Evolutionary conservation across 2,113 vertebrate genomes (phyloP), one percentile per base, ranked within the genome.

Genomic region (Daphoenositta chrysoptera): DNA sequence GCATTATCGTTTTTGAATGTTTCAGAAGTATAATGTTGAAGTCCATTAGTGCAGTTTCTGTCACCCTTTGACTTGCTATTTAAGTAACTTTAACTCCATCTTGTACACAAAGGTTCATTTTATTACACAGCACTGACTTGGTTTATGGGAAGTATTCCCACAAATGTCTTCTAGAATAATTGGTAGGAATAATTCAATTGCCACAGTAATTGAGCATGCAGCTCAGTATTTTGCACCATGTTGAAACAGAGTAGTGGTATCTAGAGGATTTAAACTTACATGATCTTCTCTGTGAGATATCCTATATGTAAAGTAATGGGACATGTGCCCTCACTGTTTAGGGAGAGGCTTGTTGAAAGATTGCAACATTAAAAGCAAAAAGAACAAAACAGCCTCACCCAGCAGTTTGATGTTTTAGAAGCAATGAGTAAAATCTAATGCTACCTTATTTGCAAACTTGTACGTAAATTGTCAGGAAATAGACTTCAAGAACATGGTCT

Each of bases 371-470:
- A 51, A 75, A 68, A 33, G 27, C 11, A 71, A 64, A 66, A 10
- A 0, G 8, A 80, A 6, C 27, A 33, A 40, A 82, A 63, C 0
- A 0, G 14, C 24, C 35, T 90, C 6, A 24, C 1, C 3, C 27
- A 60, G 51, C 24, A 71, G 21, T 24, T 90, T 24, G 17, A n/a
- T 20, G 9, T 37, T 78, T 68, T 42, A 61, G 48, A 93, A 90
- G 20, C 19, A 65, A 14, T 64, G 53, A 50, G 35, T 71, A 35
- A 64, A 90, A n/a, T 69, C n/a, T 42, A 13, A n/a, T 51, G 18
- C 17, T 91, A 30, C 12, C 17, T 87, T 53, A 31, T 40, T 76
- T 79, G 22, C 31, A 79, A 60, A 47, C 24, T 44, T 57, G 1
- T 2, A 5, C 54, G 11, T 75, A 71, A 68, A 12, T 75, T 31